phyloP scores from a whole-genome alignment of 35 echinoderm and acorn worm species.

The Heliocidaris tuberculata region DNA sequence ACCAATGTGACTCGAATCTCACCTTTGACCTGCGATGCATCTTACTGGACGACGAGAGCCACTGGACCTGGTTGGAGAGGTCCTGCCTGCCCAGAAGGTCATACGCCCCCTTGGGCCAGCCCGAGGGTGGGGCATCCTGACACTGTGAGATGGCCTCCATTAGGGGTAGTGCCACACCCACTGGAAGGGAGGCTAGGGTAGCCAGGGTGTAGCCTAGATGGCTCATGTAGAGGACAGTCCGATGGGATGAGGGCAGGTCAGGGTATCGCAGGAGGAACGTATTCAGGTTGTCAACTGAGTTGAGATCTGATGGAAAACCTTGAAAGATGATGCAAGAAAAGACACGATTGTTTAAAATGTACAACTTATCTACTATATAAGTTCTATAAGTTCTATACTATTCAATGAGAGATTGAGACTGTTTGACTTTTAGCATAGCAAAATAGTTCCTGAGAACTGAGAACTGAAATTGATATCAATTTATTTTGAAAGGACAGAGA shows the following conservation, averaged over 20 bases:
- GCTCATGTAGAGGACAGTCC: conserved; percentile 85
- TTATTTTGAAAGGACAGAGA: no score
- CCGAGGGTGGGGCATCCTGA: conserved; percentile 69
- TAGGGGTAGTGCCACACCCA: conserved; percentile 79
- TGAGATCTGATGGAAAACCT: not conserved
- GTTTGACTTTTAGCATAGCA: no score
- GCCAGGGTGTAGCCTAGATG: conserved; percentile 59
- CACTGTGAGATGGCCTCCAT: conserved; percentile 74
- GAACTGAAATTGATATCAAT: no score
- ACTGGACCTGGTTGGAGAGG: conserved; percentile 69
- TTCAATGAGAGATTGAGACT: no score
- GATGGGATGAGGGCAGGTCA: conserved; percentile 52
- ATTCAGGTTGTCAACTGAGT: not conserved
- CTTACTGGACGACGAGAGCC: conserved; percentile 10
- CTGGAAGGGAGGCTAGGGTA: conserved; percentile 64
- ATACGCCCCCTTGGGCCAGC: conserved; percentile 91
- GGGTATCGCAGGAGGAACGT: conserved; percentile 48
- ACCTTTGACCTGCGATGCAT: conserved; percentile 31
- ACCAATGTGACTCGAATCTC: not conserved
- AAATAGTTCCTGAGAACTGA: no score
- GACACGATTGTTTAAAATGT: no score
- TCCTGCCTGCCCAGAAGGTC: conserved; percentile 82
- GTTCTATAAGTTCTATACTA: no score
- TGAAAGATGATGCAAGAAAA: not conserved
- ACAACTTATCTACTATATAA: no score